phyloP scores from a whole-genome alignment of 1,140 invertebrate genomes.

The Trichonephila inaurata region DNA sequence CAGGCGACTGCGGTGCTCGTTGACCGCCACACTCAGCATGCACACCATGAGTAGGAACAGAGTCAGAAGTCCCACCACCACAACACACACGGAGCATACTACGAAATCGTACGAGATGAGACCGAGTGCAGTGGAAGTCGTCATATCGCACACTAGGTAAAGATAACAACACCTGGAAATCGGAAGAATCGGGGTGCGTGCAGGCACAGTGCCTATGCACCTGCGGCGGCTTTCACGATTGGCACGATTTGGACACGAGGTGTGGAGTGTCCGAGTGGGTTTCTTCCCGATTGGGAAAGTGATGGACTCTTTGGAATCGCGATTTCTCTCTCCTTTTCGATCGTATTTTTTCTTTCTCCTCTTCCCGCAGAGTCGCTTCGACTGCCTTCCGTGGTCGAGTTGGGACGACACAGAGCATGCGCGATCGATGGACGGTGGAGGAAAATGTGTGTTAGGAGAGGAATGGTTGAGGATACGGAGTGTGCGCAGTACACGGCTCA shows the following conservation, averaged over 20 bases:
- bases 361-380: not conserved
- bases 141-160: conserved; percentile 26
- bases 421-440: not conserved
- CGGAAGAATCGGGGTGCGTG: conserved; percentile 28
- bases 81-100: conserved; percentile 73
- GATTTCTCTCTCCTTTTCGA: not conserved
- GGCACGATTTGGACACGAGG: conserved; percentile 46
- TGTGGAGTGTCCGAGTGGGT: not conserved
- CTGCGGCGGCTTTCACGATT: conserved; percentile 60
- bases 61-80: conserved; percentile 67
- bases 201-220: conserved; percentile 35
- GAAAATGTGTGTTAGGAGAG: not conserved
- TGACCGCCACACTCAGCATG: conserved; percentile 66
- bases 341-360: not conserved
- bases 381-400: conserved; percentile 6
- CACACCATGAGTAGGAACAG: conserved; percentile 70
- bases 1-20: conserved; percentile 49
- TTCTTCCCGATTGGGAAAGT: not conserved
- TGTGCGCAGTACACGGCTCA: no score
- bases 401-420: not conserved
- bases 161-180: conserved; percentile 31
- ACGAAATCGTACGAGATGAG: conserved; percentile 66
- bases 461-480: no score
- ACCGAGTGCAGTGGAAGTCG: not conserved
- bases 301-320: conserved; percentile 22